Percentiles rank a stretch among this genome's conserved stretches.
Evolutionary conservation across 2,888 invertebrate genomes (phyloP).

Genomic region (Nephrocerus scutellatus): DNA sequence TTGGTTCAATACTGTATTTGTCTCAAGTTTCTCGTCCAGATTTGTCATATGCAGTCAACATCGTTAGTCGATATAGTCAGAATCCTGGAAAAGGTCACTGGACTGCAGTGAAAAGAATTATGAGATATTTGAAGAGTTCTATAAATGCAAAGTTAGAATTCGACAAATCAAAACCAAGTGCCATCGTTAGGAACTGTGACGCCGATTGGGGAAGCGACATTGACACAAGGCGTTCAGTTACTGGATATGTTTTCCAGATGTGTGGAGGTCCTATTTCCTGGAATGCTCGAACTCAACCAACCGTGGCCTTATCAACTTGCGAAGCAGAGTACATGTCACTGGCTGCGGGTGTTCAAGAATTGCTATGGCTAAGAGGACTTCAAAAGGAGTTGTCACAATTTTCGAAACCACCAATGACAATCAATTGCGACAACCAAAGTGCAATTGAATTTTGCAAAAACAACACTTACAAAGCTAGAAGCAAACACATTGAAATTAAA

Average conservation of each 20-base stretch:
- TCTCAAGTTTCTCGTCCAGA: constrained; percentile 4
- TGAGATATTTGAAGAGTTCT: constrained; percentile 13
- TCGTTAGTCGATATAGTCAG: not conserved
- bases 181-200: constrained; percentile 9
- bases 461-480: constrained; percentile 1
- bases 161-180: too few relatives aligned
- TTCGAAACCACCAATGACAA: not conserved
- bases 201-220: constrained; percentile 12
- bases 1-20: constrained; percentile 2
- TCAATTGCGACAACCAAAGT: constrained; percentile 3
- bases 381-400: not conserved
- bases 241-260: constrained; percentile 5
- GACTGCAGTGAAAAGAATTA: constrained; percentile 18
- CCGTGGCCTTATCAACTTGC: constrained; percentile 8
- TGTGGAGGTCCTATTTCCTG: constrained; percentile 8
- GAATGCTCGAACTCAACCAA: constrained; percentile 3
- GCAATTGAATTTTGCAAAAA: not conserved
- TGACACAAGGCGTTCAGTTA: constrained; percentile 10
- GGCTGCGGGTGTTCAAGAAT: constrained; percentile 4
- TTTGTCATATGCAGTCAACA: constrained; percentile 7
- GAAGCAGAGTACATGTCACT: constrained; percentile 13
- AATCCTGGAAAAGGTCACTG: constrained; percentile 13
- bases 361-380: not conserved
- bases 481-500: constrained; percentile 5
- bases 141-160: too few relatives aligned